Conservation (phyloP, 1,140 invertebrate genomes). For the Zelostemma sp. region DNA sequence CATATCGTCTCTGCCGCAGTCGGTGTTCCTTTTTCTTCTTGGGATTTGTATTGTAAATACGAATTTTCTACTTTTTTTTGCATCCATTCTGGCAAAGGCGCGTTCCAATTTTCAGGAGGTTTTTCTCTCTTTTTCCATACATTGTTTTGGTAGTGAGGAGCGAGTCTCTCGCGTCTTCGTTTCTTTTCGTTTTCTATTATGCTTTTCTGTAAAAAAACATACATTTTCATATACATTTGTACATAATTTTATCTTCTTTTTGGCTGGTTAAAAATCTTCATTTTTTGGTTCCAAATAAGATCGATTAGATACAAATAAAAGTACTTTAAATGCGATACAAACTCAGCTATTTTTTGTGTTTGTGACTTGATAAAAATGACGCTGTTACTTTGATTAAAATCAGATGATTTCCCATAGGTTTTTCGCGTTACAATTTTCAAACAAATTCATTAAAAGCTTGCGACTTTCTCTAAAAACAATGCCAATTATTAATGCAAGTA, state of each 20-base stretch:
- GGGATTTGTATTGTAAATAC: conserved; percentile 76
- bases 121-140: conserved; percentile 81
- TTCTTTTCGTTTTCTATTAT: conserved; percentile 80
- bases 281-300: no score
- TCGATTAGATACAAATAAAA: no score
- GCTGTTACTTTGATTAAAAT: no score
- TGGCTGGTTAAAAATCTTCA: no score
- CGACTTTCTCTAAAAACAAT: not conserved
- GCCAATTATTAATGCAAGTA: conserved; percentile 14
- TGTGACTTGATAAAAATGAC: no score
- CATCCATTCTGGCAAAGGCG: conserved; percentile 82
- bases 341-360: no score
- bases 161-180: conserved; percentile 74
- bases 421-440: not conserved
- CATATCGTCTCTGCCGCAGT: no score
- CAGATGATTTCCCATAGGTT: no score
- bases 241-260: no score
- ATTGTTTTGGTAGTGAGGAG: conserved; percentile 78
- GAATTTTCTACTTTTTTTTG: conserved; percentile 75
- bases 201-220: conserved; percentile 71
- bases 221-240: no score
- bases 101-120: conserved; percentile 84
- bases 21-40: conserved; percentile 71
- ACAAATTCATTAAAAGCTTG: conserved; percentile 8
- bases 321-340: no score